Evolutionary conservation across 2,797 vertebrate genomes (phyloP).

Genomic region (Oreochromis grahami): DNA sequence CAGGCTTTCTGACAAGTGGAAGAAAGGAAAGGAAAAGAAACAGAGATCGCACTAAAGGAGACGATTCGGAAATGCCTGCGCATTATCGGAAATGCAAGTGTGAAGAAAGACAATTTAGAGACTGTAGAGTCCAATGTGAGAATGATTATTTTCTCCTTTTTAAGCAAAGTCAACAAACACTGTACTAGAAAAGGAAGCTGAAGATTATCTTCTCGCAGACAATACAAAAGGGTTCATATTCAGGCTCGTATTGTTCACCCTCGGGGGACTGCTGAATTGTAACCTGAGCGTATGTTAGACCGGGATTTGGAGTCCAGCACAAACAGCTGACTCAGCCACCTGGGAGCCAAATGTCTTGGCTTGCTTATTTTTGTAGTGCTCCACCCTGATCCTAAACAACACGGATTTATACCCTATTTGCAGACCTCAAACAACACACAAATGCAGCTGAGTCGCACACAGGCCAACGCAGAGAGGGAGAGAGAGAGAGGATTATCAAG

Average conservation of each 20-base stretch:
- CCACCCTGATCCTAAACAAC: conserved; percentile 62
- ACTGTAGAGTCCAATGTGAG: background rate
- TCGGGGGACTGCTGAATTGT: conserved; percentile 11
- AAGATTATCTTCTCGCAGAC: conserved; percentile 3
- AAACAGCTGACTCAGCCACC: conserved; percentile 72
- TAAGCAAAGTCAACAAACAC: background rate
- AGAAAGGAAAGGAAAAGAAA: conserved; percentile 3
- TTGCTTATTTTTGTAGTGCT: conserved; percentile 52
- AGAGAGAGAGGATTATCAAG: background rate
- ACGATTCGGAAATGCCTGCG: background rate
- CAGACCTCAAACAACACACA: conserved; percentile 29
- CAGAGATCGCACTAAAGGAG: background rate
- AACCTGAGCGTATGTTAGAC: conserved; percentile 42
- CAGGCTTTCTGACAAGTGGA: conserved; percentile 4
- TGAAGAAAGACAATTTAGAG: background rate
- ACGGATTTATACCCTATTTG: conserved; percentile 36
- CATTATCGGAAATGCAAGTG: background rate
- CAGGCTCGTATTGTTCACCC: conserved; percentile 12
- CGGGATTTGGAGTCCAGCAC: conserved; percentile 22
- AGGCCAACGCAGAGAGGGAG: background rate
- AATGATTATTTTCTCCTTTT: background rate
- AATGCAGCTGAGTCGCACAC: conserved; percentile 4
- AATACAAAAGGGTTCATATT: background rate
- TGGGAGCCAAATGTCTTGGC: conserved; percentile 67
- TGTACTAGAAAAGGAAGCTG: conserved; percentile 13